Evolutionary conservation across 2,797 vertebrate genomes (phyloP), one percentile per base, ranked within the genome.

Genomic region (Clarias laeviceps): DNA sequence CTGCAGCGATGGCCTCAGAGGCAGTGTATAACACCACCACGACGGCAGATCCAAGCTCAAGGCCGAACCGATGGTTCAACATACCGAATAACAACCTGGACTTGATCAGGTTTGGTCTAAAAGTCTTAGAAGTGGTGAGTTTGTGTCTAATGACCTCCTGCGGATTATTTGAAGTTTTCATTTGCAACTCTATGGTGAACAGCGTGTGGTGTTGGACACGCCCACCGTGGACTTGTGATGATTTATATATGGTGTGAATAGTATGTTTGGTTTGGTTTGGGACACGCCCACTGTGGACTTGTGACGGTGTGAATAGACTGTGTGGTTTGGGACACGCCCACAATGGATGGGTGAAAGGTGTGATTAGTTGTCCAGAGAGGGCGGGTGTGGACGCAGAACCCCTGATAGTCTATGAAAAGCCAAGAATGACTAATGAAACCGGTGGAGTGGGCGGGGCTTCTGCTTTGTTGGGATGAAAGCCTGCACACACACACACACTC

Each of bases 1-100:
- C 32, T 27, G 69, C 12, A 77, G 22, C 34, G 8, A 89, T 89
- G 88, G 87, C 80, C 12, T 0, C 45, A 32, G 87, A 88, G 1
- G 18, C 76, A 0, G 88, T 89, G 57, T 89, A 89, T 29, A 87
- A 81, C 59, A 0, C 80, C 45, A 77, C 87, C 20, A 88, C 88
- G 14, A 17, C 32, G 24, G 11, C 61, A 18, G 34, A 72, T 14
- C 34, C 69, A 18, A 20, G 57, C 18, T 0, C 14, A 4, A 74
- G 56, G 56, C 1, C 1, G 34, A 70, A 14, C 5, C 69, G 27
- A 81, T 87, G 70, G 20, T 32, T 87, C 34, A 4, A 0, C 12
- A 72, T 83, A 8, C 81, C 86, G 0, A 77, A 82, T 3, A 5
- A 1, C 11, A 57, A 83, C 50, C 57, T 89, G 56, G 45, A 50